Percentiles rank a stretch among this genome's conserved stretches.
Conservation (phyloP, 2,113 vertebrate species). For the Aplodontia rufa region DNA sequence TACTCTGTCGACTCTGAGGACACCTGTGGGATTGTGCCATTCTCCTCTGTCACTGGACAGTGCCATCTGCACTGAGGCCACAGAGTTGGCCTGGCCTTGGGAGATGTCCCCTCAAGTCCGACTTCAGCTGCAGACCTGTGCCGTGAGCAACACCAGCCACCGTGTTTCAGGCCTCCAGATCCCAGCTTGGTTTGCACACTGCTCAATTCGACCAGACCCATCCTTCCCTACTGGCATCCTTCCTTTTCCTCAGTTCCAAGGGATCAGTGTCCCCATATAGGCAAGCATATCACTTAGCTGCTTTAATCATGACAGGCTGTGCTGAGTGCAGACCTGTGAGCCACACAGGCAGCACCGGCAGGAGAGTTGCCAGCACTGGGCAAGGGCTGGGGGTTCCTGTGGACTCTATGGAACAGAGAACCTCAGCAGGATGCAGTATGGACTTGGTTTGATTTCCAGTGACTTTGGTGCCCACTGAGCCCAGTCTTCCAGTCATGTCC, state of each 20-base stretch:
- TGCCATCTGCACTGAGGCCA: too few relatives aligned
- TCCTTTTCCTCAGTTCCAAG: conserved; percentile 51
- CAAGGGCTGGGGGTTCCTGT: not conserved
- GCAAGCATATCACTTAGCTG: not conserved
- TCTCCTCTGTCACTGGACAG: not conserved
- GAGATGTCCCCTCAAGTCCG: not conserved
- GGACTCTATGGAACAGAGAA: not conserved
- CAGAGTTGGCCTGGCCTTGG: not conserved
- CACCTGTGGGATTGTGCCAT: too few relatives aligned
- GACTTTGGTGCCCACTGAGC: not conserved
- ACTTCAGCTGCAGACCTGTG: not conserved
- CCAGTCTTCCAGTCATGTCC: not conserved
- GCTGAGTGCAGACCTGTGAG: too few relatives aligned
- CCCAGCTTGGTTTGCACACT: conserved; percentile 66
- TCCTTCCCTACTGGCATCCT: not conserved
- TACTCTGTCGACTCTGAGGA: not conserved
- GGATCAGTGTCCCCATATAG: conserved; percentile 48
- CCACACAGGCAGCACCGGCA: not conserved
- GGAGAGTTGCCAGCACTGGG: not conserved
- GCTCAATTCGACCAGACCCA: conserved; percentile 14
- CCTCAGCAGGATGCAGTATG: not conserved
- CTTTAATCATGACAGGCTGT: accelerated
- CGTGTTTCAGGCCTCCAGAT: not conserved
- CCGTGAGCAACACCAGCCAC: not conserved
- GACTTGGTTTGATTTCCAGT: too few relatives aligned